phyloP scores from a whole-genome alignment of 92 coral and sea anemone species.

The Epizoanthus ramosus region DNA sequence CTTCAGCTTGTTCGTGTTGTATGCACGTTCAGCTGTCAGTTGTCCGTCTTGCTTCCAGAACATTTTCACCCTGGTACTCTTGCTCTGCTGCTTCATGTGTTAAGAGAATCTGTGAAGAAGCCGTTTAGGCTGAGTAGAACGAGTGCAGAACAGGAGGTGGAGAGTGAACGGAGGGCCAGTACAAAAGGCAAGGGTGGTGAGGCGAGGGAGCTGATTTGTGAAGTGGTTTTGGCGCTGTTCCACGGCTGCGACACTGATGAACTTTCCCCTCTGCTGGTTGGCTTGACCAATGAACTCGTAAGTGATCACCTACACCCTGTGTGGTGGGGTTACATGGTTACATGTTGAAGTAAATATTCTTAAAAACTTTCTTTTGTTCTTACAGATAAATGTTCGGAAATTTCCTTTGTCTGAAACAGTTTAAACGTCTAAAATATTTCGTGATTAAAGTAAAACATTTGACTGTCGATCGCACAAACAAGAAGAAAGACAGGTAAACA shows the following conservation, averaged over 20 bases:
- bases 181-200: neutral
- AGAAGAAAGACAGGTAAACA: no score
- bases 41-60: slow-evolving; percentile 45
- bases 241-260: slow-evolving; percentile 63
- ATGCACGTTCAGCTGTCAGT: slow-evolving; percentile 21
- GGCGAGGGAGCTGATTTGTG: slow-evolving; percentile 33
- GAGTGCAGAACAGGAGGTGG: slow-evolving; percentile 41
- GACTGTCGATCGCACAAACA: no score
- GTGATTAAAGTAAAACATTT: no score
- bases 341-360: no score
- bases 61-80: slow-evolving; percentile 60
- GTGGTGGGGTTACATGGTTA: neutral
- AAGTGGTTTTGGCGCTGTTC: slow-evolving; percentile 58
- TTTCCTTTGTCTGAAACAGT: no score
- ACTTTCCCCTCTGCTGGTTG: slow-evolving; percentile 49
- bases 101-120: slow-evolving; percentile 39
- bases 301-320: slow-evolving; percentile 29
- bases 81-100: slow-evolving; percentile 62
- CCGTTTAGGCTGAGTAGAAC: slow-evolving; percentile 45
- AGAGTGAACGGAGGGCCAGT: neutral
- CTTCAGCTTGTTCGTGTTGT: slow-evolving; percentile 40
- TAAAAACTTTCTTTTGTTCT: no score
- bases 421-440: no score
- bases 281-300: slow-evolving; percentile 64
- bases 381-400: no score